A percentile compares a stretch with the other conserved stretches of the same genome.
Evolutionary conservation across 2,888 invertebrate genomes (phyloP).

Genomic region (Eristalis arbustorum): DNA sequence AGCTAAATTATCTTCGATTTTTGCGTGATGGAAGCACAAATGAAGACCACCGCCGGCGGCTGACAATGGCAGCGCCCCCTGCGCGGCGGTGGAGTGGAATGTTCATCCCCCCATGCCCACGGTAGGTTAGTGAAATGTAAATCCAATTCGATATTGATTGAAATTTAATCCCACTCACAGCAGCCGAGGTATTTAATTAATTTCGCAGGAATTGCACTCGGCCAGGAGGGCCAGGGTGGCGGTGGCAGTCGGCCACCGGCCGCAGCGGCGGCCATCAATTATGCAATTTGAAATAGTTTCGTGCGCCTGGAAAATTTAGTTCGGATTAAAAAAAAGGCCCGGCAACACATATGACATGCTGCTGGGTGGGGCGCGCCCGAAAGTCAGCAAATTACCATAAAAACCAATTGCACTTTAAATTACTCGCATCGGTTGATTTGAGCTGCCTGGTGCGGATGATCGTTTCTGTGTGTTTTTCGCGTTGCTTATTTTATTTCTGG

Average conservation of each 20-base stretch:
- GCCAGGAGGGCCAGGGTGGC: background rate
- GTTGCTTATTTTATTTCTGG: background rate
- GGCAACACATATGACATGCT: background rate
- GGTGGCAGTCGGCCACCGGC: slow-evolving; percentile 3
- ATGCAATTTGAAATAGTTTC: slow-evolving; percentile 68
- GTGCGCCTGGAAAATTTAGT: slow-evolving; percentile 55
- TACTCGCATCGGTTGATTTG: slow-evolving; percentile 59
- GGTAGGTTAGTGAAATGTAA: slow-evolving; percentile 51
- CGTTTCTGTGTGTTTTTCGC: background rate
- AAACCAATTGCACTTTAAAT: slow-evolving; percentile 68
- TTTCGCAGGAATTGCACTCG: slow-evolving; percentile 65
- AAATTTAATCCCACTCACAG: slow-evolving; percentile 68
- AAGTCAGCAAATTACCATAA: slow-evolving; percentile 67
- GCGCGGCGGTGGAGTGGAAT: background rate
- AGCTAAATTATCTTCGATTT: slow-evolving; percentile 53
- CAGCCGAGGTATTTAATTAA: slow-evolving; percentile 67
- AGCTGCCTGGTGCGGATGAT: background rate
- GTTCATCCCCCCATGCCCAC: background rate
- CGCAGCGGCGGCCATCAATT: slow-evolving; percentile 58
- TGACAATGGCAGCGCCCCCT: slow-evolving; percentile 11
- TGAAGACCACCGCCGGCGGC: slow-evolving; percentile 30
- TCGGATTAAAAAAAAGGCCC: slow-evolving; percentile 50
- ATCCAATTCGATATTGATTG: slow-evolving; percentile 68
- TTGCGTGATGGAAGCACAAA: slow-evolving; percentile 42
- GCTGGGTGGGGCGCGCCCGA: slow-evolving; percentile 26